Evolutionary conservation across 2,888 invertebrate genomes (phyloP), one percentile per base, ranked within the genome.

Genomic region (Folsomia manolachei): DNA sequence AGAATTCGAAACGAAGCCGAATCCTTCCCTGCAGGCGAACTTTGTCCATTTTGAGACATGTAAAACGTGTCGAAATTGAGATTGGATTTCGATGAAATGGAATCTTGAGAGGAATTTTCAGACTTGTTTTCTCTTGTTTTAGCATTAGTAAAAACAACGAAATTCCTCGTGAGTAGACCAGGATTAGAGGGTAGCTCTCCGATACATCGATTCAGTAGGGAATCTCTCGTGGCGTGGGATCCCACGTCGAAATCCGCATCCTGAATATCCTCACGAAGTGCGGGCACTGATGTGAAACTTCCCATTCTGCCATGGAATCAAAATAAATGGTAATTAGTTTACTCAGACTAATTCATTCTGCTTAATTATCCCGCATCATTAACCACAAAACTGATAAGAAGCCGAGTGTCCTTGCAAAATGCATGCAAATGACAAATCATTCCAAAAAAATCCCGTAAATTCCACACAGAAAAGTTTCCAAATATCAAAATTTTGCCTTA

Each of bases 271-370:
- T 82, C 82, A 53, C 79, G 78, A 53, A 78, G 72, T 39, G 80
- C 72, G 60, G 89, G 89, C 21, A 88, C 86, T 70, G 90, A 89
- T 75, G 88, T 89, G 82, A 90, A 90, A 82, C 90, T 90, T 77
- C 90, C 90, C 90, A 90, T 90, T 84, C 90, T 90, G 83, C 18
- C 85, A 39, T 21, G 23, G 18, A 25, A 63, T 9, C 11, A 60
- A 60, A 63, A 63, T 39, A 39, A 39, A 39, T 39, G 7, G 39
- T 39, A 39, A 39, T 39, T 39, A 4, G 4, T 14, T 39, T 39
- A n/a, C n/a, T n/a, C n/a, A n/a, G n/a, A n/a, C n/a, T n/a, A n/a
- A n/a, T n/a, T n/a, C n/a, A n/a, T n/a, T n/a, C n/a, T n/a, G n/a
- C n/a, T n/a, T n/a, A n/a, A n/a, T n/a, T n/a, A n/a, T n/a, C n/a